Evolutionary conservation across 2,888 invertebrate species (phyloP).

Genomic region (Eledona agricola): DNA sequence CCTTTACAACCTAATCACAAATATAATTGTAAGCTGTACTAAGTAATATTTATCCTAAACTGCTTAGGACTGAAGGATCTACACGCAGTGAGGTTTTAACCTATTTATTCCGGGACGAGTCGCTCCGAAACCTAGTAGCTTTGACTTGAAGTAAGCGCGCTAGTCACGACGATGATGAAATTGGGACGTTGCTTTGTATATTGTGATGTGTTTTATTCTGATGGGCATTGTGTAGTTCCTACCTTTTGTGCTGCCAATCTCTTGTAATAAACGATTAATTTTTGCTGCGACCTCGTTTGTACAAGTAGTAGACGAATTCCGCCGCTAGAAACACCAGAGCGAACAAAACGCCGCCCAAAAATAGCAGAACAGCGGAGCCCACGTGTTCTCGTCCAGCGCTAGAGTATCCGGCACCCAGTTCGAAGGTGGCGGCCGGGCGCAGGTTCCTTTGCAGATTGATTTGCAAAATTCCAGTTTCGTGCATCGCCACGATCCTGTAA

Average conservation of each 20-base stretch:
- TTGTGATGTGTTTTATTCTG: not conserved
- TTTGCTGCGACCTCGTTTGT: conserved; percentile 35
- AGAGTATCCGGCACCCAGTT: conserved; percentile 48
- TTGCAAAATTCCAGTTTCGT: conserved; percentile 40
- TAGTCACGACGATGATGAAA: no score
- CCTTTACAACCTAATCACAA: conserved; percentile 15
- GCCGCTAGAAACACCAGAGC: conserved; percentile 46
- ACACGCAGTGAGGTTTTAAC: no score
- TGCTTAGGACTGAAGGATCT: no score
- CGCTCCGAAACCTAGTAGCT: no score
- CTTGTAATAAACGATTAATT: conserved; percentile 27
- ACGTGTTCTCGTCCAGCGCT: conserved; percentile 55
- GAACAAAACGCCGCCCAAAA: conserved; percentile 45
- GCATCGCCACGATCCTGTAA: conserved; percentile 39
- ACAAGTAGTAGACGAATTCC: conserved; percentile 46
- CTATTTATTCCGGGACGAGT: no score
- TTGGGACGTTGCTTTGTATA: not conserved
- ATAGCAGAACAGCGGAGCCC: conserved; percentile 50
- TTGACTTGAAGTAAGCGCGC: no score
- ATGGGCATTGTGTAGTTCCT: conserved; percentile 34
- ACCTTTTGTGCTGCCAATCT: conserved; percentile 31
- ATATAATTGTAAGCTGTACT: no score
- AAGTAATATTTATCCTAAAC: no score
- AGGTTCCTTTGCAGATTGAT: conserved; percentile 35
- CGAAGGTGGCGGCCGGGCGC: conserved; percentile 14